Evolutionary conservation across 2,888 invertebrate genomes (phyloP).

Genomic region (Pterostichus niger): DNA sequence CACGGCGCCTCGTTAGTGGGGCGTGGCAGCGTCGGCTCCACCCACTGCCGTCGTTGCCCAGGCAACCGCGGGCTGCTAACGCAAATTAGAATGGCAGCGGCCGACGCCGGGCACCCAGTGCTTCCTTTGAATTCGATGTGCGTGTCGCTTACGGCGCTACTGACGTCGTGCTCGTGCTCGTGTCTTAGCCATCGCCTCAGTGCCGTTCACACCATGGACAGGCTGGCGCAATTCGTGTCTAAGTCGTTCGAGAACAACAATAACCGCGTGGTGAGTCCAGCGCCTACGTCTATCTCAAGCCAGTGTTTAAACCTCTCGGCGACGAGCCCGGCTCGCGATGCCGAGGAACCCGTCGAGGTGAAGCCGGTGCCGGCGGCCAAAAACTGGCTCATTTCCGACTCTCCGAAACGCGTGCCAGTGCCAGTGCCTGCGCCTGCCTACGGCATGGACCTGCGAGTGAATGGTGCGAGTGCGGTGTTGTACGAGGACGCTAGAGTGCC

Average conservation of each 20-base stretch:
- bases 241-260: constrained; percentile 87
- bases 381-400: constrained; percentile 76
- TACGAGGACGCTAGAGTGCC: constrained; percentile 30
- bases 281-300: constrained; percentile 67
- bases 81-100: constrained; percentile 76
- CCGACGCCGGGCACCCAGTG: constrained; percentile 72
- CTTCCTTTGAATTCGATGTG: constrained; percentile 61
- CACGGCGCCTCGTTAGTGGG: constrained; percentile 74
- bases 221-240: constrained; percentile 94
- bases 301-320: constrained; percentile 72
- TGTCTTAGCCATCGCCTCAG: constrained; percentile 30
- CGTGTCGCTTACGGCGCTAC: constrained; percentile 32
- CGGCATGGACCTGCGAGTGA: constrained; percentile 74
- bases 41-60: constrained; percentile 74
- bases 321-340: constrained; percentile 23
- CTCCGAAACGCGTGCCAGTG: constrained; percentile 71
- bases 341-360: constrained; percentile 67
- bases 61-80: constrained; percentile 77
- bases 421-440: constrained; percentile 68
- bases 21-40: constrained; percentile 17
- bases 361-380: constrained; percentile 69
- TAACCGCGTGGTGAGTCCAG: constrained; percentile 72
- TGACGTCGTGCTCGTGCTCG: constrained; percentile 9
- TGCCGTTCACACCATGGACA: constrained; percentile 83
- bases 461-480: constrained; percentile 67